Evolutionary conservation across 2,888 invertebrate species (phyloP).

Genomic region (Acanthopleura granulata): DNA sequence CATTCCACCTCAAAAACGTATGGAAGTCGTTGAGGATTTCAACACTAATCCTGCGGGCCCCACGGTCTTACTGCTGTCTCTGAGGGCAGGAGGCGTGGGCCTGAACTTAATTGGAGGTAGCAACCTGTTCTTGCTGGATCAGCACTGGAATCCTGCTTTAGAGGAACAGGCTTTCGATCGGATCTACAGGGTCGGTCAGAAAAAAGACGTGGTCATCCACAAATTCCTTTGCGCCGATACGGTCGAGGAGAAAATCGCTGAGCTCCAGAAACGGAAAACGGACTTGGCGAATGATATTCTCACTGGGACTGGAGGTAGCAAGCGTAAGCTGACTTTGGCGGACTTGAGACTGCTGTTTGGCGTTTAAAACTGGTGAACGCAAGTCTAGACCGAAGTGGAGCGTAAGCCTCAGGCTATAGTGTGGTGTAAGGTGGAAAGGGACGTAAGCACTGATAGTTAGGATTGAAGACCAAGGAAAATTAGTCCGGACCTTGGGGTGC

Average conservation of each 20-base stretch:
- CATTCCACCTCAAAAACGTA: constrained; percentile 81
- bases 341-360: constrained; percentile 76
- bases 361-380: constrained; percentile 34
- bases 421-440: no score
- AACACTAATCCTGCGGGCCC: constrained; percentile 76
- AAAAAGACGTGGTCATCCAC: constrained; percentile 83
- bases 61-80: constrained; percentile 81
- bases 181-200: constrained; percentile 91
- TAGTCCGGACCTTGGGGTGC: no score
- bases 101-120: constrained; percentile 93
- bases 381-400: no score
- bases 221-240: constrained; percentile 88
- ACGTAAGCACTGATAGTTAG: no score
- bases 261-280: constrained; percentile 84
- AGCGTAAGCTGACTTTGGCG: constrained; percentile 82
- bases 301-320: constrained; percentile 72
- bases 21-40: constrained; percentile 79
- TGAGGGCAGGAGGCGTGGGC: constrained; percentile 95
- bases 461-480: no score
- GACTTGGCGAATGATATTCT: constrained; percentile 83
- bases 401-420: no score
- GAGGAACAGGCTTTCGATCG: constrained; percentile 96
- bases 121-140: constrained; percentile 89
- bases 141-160: constrained; percentile 98
- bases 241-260: constrained; percentile 87